Evolutionary conservation across 2,888 invertebrate genomes (phyloP).

Genomic region (Exephanes ischioxanthus): DNA sequence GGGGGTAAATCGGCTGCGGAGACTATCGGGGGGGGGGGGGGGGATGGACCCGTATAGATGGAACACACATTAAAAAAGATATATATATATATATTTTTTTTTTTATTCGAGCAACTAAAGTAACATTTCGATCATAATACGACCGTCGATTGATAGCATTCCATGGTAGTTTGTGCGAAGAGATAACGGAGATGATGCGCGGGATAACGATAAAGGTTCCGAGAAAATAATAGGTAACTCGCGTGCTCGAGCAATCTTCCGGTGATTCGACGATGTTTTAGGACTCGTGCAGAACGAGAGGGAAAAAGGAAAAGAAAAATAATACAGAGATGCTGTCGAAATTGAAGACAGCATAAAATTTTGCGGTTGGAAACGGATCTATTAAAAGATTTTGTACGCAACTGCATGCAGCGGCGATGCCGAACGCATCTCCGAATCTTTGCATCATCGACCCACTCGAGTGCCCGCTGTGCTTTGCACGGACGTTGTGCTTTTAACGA

Average conservation of each 20-base stretch:
- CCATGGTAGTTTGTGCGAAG: background rate
- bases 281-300: background rate
- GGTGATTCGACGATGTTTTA: background rate
- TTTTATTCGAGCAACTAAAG: background rate
- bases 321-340: background rate
- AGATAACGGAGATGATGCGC: conserved; percentile 19
- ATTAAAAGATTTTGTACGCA: conserved; percentile 23
- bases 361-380: conserved; percentile 24
- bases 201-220: conserved; percentile 29
- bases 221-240: conserved; percentile 5
- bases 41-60: no score
- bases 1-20: no score
- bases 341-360: background rate
- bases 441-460: conserved; percentile 34
- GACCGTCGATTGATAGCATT: conserved; percentile 7
- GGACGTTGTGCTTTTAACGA: background rate
- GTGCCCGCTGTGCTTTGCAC: background rate
- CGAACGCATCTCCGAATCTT: conserved; percentile 18
- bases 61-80: no score
- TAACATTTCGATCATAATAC: background rate
- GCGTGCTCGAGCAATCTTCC: background rate
- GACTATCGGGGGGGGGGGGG: no score
- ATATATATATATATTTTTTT: background rate
- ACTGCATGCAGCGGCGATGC: background rate
- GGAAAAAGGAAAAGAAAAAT: background rate